phyloP scores from a whole-genome alignment of 2,113 vertebrate species.

The Zingel zingel region DNA sequence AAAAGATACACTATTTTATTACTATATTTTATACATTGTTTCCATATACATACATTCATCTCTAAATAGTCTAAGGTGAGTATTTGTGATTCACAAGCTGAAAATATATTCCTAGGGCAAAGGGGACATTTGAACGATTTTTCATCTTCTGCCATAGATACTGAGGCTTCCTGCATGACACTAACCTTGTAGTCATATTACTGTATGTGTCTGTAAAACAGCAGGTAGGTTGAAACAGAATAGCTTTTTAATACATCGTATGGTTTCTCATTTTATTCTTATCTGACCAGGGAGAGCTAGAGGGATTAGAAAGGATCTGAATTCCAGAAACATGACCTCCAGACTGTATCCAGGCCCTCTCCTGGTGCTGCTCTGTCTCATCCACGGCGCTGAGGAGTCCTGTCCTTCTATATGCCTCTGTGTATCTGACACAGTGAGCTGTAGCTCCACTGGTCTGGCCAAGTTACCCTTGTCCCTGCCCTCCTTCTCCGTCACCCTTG shows the following conservation, averaged over 20 bases:
- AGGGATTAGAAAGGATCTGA: conserved; percentile 35
- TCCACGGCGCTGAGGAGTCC: conserved; percentile 45
- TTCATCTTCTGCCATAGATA: conserved; percentile 13
- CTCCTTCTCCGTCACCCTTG: conserved; percentile 84
- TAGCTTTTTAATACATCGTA: conserved; percentile 26
- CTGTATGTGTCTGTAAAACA: not conserved
- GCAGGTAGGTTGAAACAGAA: conserved; percentile 5
- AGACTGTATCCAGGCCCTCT: conserved; percentile 16
- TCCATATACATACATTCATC: not conserved
- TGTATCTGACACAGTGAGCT: conserved; percentile 92
- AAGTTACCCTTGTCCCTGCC: conserved; percentile 86
- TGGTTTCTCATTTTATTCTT: conserved; percentile 52
- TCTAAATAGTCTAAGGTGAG: not conserved
- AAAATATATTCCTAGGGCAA: not conserved
- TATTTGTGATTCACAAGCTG: conserved; percentile 11
- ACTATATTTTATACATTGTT: not conserved
- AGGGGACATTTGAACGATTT: conserved; percentile 15
- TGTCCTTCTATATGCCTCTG: conserved; percentile 92
- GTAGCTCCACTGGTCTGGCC: conserved; percentile 85
- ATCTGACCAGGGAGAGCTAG: conserved; percentile 45
- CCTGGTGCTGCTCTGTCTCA: conserved; percentile 47
- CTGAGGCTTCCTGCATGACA: conserved; percentile 2
- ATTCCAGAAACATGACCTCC: conserved; percentile 68
- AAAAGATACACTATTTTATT: not conserved
- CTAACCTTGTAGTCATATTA: conserved; percentile 33